phyloP scores from a whole-genome alignment of 2,888 invertebrate species.

The Drosophila quinaria region DNA sequence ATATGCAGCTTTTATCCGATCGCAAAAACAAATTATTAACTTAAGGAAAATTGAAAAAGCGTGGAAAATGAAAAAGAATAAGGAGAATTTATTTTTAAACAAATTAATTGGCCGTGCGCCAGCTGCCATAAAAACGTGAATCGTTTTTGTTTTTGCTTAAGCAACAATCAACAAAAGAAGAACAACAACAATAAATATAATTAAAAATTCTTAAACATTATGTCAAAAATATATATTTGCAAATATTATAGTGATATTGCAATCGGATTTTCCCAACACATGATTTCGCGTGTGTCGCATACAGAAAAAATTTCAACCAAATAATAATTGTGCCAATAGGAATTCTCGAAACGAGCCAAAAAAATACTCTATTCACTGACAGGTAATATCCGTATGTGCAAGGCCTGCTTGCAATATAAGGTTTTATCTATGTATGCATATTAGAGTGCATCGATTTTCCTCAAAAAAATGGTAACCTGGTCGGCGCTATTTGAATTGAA shows the following conservation, averaged over 20 bases:
- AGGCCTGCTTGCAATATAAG: constrained; percentile 26
- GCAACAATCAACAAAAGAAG: constrained; percentile 17
- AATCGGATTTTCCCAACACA: constrained; percentile 45
- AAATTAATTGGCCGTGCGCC: constrained; percentile 75
- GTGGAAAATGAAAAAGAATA: constrained; percentile 19
- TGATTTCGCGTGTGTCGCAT: constrained; percentile 25
- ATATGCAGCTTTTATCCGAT: constrained; percentile 45
- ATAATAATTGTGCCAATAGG: constrained; percentile 42
- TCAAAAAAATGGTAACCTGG: too few relatives aligned
- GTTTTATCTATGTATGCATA: background rate
- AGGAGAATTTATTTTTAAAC: constrained; percentile 73
- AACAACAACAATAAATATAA: constrained; percentile 29
- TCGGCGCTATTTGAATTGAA: too few relatives aligned
- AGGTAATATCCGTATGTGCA: constrained; percentile 21
- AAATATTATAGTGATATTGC: constrained; percentile 24
- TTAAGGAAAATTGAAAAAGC: constrained; percentile 13
- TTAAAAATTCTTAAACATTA: constrained; percentile 49
- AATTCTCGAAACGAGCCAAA: constrained; percentile 25
- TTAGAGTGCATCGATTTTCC: too few relatives aligned
- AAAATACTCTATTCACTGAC: background rate
- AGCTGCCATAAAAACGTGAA: constrained; percentile 81
- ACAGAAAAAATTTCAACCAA: constrained; percentile 9
- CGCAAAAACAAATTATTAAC: constrained; percentile 41
- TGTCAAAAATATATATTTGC: constrained; percentile 43
- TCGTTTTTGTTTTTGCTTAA: constrained; percentile 55